phyloP scores from a whole-genome alignment of 2,113 vertebrate genomes.

The Mellivora capensis region DNA sequence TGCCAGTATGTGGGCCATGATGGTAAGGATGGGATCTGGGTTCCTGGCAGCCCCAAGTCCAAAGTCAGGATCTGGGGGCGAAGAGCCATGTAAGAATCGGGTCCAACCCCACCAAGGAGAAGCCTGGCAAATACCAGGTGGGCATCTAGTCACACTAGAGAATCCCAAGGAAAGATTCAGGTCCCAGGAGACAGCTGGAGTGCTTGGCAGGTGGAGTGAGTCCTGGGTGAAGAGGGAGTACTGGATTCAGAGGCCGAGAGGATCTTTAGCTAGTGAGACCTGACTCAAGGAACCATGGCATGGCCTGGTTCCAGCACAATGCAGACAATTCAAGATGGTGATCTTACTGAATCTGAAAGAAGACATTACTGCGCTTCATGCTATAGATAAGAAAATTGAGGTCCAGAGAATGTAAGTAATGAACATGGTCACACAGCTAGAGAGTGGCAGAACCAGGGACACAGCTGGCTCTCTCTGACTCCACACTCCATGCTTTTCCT shows the following conservation, averaged over 20 bases:
- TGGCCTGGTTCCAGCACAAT: neutral
- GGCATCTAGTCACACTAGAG: neutral
- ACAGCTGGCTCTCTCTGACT: neutral
- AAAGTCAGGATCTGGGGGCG: neutral
- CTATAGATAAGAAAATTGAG: neutral
- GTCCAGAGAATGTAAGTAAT: neutral
- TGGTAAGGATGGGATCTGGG: no score
- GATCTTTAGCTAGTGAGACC: neutral
- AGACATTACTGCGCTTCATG: no score
- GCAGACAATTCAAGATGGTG: neutral
- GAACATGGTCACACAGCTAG: neutral
- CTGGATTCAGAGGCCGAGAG: neutral
- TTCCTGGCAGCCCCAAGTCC: neutral
- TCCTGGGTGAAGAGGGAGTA: neutral
- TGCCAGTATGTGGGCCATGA: accelerated
- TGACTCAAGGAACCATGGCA: neutral
- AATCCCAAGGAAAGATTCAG: neutral
- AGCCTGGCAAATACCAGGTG: neutral
- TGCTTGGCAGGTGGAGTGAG: neutral
- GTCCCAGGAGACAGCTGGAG: neutral
- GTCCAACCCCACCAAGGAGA: neutral
- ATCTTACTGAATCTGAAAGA: neutral
- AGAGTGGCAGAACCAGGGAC: neutral
- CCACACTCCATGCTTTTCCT: neutral
- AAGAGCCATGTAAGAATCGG: neutral